Base-by-base conservation (phyloP, 2,113 vertebrate genomes). In the Ameiurus melas region DNA sequence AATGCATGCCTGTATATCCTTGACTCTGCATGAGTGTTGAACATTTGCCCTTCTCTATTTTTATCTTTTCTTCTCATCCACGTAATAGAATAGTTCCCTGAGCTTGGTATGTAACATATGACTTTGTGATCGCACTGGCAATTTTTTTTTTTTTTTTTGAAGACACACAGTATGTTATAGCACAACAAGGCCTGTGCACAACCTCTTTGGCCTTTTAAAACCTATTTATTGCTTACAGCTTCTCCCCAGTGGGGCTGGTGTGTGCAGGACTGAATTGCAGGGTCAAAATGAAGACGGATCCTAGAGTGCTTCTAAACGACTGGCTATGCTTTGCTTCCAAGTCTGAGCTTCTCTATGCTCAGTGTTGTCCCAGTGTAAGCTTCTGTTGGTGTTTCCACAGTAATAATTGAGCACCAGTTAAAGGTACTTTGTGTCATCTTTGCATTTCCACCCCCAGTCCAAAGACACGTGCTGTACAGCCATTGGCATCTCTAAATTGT, bases 121-220 rank as follows among this genome's bases (percentile, higher is more conserved):
- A 92, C 92, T 90, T 90, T 89, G 91, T 92, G 90, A 79, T 80
- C 8, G 36, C 90, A 88, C 70, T 86, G 86, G 92, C 87, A 39
- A 86, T 87, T 87, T 85, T 91, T 89, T 39, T 39, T 36, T 2
- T 8, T 5, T 12, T 17, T 30, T 13, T 89, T 89, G 91, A 83
- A 10, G 77, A 39, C 17, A 1, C 86, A 88, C 90, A 90, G 68
- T 92, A 92, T 88, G 90, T 95, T 90, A 93, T 33, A 36, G 89
- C 89, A 90, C 88, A 92, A 90, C 89, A 88, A 92, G 90, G 82
- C 78, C 89, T 83, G 53, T 58, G 73, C 64, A 85, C 80, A 89
- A 85, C 90, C 78, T 78, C 22, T 12, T 51, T 88, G 87, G 89
- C 90, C 89, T 84, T 88, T 85, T 89, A 87, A 92, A 84, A 89